These are phyloP conservation scores for Takifugu ocellatus DNA, from an alignment of 2,797 vertebrate species.

Conservation along the genomic window DNA sequence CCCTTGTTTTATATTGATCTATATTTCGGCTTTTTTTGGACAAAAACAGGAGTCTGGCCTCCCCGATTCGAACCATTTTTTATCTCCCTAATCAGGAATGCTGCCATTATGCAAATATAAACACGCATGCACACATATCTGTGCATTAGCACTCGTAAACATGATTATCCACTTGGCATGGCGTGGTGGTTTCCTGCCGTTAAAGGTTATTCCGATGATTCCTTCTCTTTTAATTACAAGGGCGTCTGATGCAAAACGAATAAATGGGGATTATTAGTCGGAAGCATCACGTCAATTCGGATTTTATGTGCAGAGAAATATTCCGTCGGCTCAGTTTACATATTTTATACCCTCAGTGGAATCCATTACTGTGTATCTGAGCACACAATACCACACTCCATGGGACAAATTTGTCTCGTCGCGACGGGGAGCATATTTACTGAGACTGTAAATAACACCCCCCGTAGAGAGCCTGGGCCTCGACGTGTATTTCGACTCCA, in stretches of 20 bases:
- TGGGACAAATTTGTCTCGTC: conserved; percentile 24
- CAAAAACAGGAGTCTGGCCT: conserved; percentile 67
- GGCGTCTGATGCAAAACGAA: conserved; percentile 23
- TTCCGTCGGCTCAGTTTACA: conserved; percentile 26
- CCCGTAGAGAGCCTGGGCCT: conserved; percentile 36
- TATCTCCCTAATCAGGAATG: conserved; percentile 4
- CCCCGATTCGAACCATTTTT: conserved; percentile 29
- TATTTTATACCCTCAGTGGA: conserved; percentile 24
- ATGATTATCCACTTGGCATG: conserved; percentile 30
- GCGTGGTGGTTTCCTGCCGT: conserved; percentile 42
- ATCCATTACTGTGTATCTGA: conserved; percentile 37
- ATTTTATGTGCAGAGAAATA: conserved; percentile 21
- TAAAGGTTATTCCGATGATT: conserved; percentile 52
- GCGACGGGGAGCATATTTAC: conserved; percentile 44
- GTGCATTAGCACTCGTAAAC: conserved; percentile 2
- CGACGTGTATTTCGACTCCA: conserved; percentile 55
- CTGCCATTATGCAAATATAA: conserved; percentile 34
- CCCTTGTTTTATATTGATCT: conserved; percentile 42
- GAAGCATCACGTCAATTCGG: conserved; percentile 18
- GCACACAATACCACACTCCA: conserved; percentile 21
- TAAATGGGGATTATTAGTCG: conserved; percentile 16
- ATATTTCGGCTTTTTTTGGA: conserved; percentile 55
- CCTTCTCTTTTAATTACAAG: conserved; percentile 59
- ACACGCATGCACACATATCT: conserved; percentile 15
- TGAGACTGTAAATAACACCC: conserved; percentile 57